Percentiles rank a stretch among this genome's conserved stretches.
These are phyloP conservation scores for Aphelinus certus DNA, from an alignment of 1,140 invertebrate genomes.

Conservation along the genomic window DNA sequence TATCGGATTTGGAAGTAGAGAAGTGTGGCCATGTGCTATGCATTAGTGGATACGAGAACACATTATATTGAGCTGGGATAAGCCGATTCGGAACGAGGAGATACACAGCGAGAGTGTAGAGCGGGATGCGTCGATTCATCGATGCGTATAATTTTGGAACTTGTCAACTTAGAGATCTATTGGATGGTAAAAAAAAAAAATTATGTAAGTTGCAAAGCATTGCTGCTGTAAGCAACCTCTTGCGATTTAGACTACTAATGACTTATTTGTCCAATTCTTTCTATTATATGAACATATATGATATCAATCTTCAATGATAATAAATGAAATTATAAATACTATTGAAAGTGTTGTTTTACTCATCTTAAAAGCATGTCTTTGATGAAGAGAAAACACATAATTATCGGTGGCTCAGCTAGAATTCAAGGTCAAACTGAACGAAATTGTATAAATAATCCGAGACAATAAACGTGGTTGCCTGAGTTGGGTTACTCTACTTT, in stretches of 20 bases:
- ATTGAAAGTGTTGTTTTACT: slow-evolving; percentile 20
- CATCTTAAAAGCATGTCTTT: slow-evolving; percentile 33
- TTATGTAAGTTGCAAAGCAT: slow-evolving; percentile 20
- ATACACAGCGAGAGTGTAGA: too few relatives aligned
- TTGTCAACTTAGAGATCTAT: not conserved
- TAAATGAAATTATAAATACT: slow-evolving; percentile 10
- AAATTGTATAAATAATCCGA: not conserved
- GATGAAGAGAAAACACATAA: slow-evolving; percentile 16
- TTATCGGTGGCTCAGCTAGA: not conserved
- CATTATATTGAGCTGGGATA: too few relatives aligned
- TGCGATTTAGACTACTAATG: not conserved
- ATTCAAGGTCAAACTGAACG: not conserved
- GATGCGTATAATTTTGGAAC: not conserved
- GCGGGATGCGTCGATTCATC: not conserved
- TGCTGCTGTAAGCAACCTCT: not conserved
- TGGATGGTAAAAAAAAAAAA: not conserved
- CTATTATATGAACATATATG: slow-evolving; percentile 25
- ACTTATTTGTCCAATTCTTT: slow-evolving; percentile 7
- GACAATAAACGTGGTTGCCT: too few relatives aligned
- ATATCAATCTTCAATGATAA: slow-evolving; percentile 13
- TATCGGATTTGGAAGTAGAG: slow-evolving; percentile 39
- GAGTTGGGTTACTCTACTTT: slow-evolving; percentile 28
- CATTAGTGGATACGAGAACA: too few relatives aligned
- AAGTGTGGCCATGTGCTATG: not conserved
- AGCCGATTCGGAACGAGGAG: too few relatives aligned